A percentile compares a stretch with the other conserved stretches of the same genome.
phyloP scores from a whole-genome alignment of 2,888 invertebrate species.

The Cheilosia impressa region DNA sequence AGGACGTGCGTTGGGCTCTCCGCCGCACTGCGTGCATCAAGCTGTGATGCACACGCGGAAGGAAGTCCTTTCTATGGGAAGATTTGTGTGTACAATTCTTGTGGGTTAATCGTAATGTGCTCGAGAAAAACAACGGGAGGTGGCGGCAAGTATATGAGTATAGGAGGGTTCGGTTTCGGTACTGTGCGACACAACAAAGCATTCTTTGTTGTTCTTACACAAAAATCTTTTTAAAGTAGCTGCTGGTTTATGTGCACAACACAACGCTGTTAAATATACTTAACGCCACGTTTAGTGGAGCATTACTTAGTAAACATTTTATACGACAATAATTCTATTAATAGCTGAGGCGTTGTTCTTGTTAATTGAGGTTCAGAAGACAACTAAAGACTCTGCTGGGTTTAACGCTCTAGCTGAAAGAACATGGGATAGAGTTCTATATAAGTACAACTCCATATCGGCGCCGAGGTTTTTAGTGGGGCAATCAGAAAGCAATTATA shows the following conservation, averaged over 20 bases:
- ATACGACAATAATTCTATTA: slow-evolving; percentile 32
- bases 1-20: slow-evolving; percentile 17
- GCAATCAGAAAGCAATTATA: no score
- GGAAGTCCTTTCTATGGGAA: slow-evolving; percentile 63
- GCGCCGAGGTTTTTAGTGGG: neutral
- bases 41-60: slow-evolving; percentile 62
- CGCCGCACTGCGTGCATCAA: slow-evolving; percentile 27
- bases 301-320: slow-evolving; percentile 27
- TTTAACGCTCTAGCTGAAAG: neutral
- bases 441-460: neutral
- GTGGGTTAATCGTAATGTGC: slow-evolving; percentile 46
- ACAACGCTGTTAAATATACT: slow-evolving; percentile 30
- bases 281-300: slow-evolving; percentile 41
- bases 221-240: slow-evolving; percentile 27
- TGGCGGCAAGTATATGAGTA: neutral
- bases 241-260: neutral
- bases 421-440: neutral
- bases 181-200: slow-evolving; percentile 10
- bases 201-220: slow-evolving; percentile 28
- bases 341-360: neutral
- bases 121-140: slow-evolving; percentile 46
- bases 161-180: slow-evolving; percentile 29
- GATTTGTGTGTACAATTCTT: slow-evolving; percentile 29
- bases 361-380: neutral
- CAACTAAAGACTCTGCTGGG: neutral